Base-by-base conservation (phyloP, 2,113 vertebrate genomes). In the Carettochelys insculpta region DNA sequence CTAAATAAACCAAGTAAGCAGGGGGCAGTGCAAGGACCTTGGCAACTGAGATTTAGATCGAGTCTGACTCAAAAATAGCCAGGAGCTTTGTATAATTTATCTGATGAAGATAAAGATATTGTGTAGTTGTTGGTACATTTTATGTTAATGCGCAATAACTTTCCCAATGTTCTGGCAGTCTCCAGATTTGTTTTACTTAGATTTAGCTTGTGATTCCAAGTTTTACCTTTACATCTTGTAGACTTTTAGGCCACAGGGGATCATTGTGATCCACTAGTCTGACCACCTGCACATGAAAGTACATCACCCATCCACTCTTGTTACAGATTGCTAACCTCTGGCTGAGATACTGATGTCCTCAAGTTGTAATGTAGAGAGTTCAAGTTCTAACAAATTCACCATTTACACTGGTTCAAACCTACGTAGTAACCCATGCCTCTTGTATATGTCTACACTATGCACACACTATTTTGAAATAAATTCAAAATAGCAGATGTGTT, bases 201-300 rank as follows among this genome's bases (percentile, higher is more conserved):
- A 78, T 87, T 78, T 89, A 84, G 84, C 94, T 95, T 86, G 43
- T 85, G 4, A 14, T 76, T 76, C 2, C 79, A 86, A 82, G 54
- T 94, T 93, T 87, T 50, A 86, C 85, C 91, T 93, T 82, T 75
- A 90, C 91, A 92, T 65, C 61, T 65, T 27, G 12, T 25, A 58
- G 54, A 58, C 31, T 38, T 38, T 68, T 34, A 17, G 14, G n/a
- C 11, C 34, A 38, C 19, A 38, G 10, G n/a, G 19, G 5, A 58
- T 27, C 54, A 58, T 58, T 12, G 5, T 68, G 61, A 38, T 68
- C 61, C 20, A n/a, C 34, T 38, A 38, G 5, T 38, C 61, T 68
- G 61, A 68, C n/a, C 10, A 19, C n/a, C 61, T 68, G 19, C 19
- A 68, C 17, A 38, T 22, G 38, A 65, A 8, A 38, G 17, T n/a